Evolutionary conservation across 2,113 vertebrate species (phyloP).

Genomic region (Martes martes): DNA sequence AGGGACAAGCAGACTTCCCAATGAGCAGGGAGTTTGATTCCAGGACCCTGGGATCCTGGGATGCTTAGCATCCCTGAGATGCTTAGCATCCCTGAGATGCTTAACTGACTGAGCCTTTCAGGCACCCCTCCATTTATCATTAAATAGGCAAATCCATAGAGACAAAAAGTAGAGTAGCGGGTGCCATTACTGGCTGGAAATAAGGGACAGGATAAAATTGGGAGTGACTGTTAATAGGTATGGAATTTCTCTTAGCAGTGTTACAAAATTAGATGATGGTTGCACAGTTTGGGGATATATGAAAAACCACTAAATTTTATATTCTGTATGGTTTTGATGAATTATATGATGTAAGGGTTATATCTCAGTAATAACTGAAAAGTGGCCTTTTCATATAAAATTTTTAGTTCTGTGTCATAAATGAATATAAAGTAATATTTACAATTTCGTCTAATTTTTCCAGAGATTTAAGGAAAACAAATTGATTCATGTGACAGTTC

Average conservation of each 20-base stretch:
- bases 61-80: too few species aligned
- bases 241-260: background rate
- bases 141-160: conserved; percentile 2
- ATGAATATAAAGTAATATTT: background rate
- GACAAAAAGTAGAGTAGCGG: background rate
- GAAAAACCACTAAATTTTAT: background rate
- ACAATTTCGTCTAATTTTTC: background rate
- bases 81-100: too few species aligned
- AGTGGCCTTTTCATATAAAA: background rate
- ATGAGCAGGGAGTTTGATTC: too few species aligned
- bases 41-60: too few species aligned
- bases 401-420: background rate
- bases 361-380: background rate
- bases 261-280: background rate
- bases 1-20: too few species aligned
- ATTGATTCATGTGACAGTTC: background rate
- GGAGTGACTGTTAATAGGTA: background rate
- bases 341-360: background rate
- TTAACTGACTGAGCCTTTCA: too few species aligned
- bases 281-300: background rate
- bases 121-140: background rate
- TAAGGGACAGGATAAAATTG: background rate
- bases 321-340: background rate
- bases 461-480: conserved; percentile 15
- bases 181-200: background rate